Percentiles rank a stretch among this genome's conserved stretches.
Conservation (phyloP, 2,797 vertebrate genomes). For the Premnoplex brunnescens region DNA sequence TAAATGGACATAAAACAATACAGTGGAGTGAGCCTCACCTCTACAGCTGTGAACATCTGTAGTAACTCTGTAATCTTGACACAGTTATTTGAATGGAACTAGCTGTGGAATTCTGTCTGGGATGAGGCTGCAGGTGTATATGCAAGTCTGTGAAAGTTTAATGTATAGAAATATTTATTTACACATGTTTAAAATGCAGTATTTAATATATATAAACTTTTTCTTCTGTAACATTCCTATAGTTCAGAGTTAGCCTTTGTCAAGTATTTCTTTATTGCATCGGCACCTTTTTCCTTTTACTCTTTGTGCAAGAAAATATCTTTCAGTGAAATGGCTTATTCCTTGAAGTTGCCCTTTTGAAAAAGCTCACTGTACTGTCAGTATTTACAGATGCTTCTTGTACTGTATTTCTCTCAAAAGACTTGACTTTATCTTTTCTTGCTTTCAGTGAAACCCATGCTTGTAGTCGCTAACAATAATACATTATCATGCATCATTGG, state of each 20-base stretch:
- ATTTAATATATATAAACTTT: neutral
- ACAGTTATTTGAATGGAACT: neutral
- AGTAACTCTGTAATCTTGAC: neutral
- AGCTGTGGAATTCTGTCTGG: neutral
- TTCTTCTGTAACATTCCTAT: neutral
- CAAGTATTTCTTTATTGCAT: neutral
- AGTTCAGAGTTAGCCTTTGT: neutral
- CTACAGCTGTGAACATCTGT: neutral
- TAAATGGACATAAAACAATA: neutral
- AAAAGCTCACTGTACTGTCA: neutral
- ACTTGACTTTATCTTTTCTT: neutral
- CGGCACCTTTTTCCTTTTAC: neutral
- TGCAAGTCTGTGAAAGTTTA: neutral
- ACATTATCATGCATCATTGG: constrained; percentile 68
- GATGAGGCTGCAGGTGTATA: neutral
- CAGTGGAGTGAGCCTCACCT: neutral
- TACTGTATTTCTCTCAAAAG: constrained; percentile 7
- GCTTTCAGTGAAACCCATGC: neutral
- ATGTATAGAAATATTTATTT: neutral
- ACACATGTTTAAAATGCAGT: neutral
- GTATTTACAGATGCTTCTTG: neutral
- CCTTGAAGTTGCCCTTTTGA: neutral
- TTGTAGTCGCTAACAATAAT: constrained; percentile 29
- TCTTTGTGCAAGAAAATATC: neutral
- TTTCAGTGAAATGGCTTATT: neutral